Evolutionary conservation across 1,140 invertebrate species (phyloP), one percentile per base, ranked within the genome.

Genomic region (Cyclina sinensis): DNA sequence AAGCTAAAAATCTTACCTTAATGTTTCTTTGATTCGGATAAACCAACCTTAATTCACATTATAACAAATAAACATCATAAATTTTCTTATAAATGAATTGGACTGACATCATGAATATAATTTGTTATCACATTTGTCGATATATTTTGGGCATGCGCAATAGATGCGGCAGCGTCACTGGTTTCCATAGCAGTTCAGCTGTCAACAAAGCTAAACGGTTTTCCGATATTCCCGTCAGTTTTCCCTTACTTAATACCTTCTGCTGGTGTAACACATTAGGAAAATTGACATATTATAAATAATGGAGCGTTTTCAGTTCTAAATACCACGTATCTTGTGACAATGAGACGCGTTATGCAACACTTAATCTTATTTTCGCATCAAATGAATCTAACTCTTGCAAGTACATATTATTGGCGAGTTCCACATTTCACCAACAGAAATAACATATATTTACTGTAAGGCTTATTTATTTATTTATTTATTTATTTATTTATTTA

Each of bases 91-190:
- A 62, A 62, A n/a, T 62, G 24, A 62, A 27, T 57, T 57, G n/a
- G n/a, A 57, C n/a, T 21, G 18, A 5, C 51, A 57, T 21, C n/a
- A n/a, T n/a, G n/a, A n/a, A 43, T 43, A 14, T 43, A 57, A 37
- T 70, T 35, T 70, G 65, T 39, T 70, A 16, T 39, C 65, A 70
- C 65, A 70, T 37, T 70, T 70, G 35, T 70, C 65, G 32, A 70
- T 70, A 70, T 37, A 27, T 70, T 70, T 18, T 14, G 32, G 32
- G 65, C 65, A 70, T 70, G 65, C 65, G 65, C 65, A 18, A 21
- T 37, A 32, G 32, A 37, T 37, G 21, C 21, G 32, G 24, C 30
- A 70, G 32, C 32, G 65, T 70, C 65, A 70, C 4, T 35, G 37
- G 65, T 70, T 70, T 35, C 65, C 65, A 70, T 70, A 70, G 35